A percentile compares a stretch with the other conserved stretches of the same genome.
phyloP scores from a whole-genome alignment of 1,140 invertebrate genomes.

The Carposina sasakii region DNA sequence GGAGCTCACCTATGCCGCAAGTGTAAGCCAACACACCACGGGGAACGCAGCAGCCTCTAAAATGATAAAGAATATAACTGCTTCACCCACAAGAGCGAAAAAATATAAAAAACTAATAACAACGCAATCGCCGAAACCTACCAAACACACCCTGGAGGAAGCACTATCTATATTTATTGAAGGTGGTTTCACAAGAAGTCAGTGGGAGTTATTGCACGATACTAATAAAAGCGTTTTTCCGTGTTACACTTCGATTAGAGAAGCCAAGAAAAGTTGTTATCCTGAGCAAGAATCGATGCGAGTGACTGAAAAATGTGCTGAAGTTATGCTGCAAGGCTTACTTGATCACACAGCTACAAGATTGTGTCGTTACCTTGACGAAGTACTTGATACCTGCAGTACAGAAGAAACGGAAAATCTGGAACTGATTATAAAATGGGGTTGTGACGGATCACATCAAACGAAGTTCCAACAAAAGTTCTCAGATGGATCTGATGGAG shows the following conservation, averaged over 20 bases:
- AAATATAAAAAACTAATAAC: background rate
- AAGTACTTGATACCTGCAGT: conserved; percentile 20
- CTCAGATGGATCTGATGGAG: too few species aligned
- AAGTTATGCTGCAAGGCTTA: conserved; percentile 34
- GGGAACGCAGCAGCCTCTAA: conserved; percentile 10
- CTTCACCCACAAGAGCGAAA: background rate
- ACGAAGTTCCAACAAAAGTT: too few species aligned
- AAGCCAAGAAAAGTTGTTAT: conserved; percentile 13
- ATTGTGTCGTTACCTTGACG: conserved; percentile 20
- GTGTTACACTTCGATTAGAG: conserved; percentile 9
- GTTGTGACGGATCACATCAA: too few species aligned
- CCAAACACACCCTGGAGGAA: conserved; percentile 23
- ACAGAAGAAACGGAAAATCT: conserved; percentile 16
- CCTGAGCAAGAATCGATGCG: conserved; percentile 5
- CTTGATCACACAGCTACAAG: conserved; percentile 27
- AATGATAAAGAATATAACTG: background rate
- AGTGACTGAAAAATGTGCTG: conserved; percentile 32
- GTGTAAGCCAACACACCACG: conserved; percentile 9
- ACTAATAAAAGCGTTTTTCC: conserved; percentile 9
- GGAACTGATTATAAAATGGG: too few species aligned
- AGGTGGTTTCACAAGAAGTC: conserved; percentile 9
- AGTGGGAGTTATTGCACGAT: conserved; percentile 8
- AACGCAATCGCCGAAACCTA: conserved; percentile 1
- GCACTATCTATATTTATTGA: conserved; percentile 12
- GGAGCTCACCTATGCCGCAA: conserved; percentile 23